Conservation (phyloP, 2,797 vertebrate genomes). For the Sylvilagus floridanus region DNA sequence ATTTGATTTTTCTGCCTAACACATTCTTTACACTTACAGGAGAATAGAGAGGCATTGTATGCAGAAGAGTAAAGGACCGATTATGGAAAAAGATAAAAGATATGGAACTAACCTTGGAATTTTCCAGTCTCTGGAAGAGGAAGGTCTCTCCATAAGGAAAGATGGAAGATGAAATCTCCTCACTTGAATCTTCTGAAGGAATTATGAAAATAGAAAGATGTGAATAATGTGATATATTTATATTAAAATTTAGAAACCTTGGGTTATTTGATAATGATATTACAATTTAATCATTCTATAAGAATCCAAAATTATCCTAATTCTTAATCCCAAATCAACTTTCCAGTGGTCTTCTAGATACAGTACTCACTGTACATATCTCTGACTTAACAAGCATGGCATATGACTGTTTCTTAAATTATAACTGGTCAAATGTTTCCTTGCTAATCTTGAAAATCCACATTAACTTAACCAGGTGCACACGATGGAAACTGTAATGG, state of each 20-base stretch:
- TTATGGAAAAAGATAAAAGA: constrained; percentile 63
- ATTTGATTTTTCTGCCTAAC: constrained; percentile 53
- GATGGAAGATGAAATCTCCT: constrained; percentile 89
- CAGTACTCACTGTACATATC: neutral
- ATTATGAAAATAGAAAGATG: constrained; percentile 74
- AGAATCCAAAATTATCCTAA: constrained; percentile 36
- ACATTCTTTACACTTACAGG: constrained; percentile 24
- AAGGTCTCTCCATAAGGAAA: constrained; percentile 95
- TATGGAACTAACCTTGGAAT: constrained; percentile 89
- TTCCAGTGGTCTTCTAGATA: neutral
- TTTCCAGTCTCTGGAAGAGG: constrained; percentile 89
- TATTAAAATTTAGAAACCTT: neutral
- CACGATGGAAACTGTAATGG: neutral
- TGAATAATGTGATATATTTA: constrained; percentile 45
- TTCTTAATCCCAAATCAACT: neutral
- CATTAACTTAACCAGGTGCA: constrained; percentile 19
- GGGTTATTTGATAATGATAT: constrained; percentile 45
- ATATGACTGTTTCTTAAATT: neutral
- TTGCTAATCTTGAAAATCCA: neutral
- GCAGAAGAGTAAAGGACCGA: neutral
- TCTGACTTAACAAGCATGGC: neutral
- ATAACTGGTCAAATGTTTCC: neutral
- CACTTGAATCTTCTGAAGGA: constrained; percentile 85
- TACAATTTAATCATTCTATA: constrained; percentile 16
- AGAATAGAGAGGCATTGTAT: neutral